phyloP scores from a whole-genome alignment of 2,888 invertebrate genomes.

The Acrobasis consociella region DNA sequence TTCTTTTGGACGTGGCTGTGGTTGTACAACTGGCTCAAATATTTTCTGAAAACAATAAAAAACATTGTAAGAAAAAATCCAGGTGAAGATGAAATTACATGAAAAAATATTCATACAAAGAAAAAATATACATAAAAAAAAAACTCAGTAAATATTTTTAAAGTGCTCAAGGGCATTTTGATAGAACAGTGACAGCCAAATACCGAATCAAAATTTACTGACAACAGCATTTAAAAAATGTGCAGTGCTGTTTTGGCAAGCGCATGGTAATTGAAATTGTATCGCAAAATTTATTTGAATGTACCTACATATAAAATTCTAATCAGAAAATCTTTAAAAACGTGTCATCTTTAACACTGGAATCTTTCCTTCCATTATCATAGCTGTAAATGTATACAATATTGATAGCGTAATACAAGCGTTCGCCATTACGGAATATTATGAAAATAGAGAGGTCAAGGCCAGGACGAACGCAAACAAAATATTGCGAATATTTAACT shows the following conservation, averaged over 20 bases:
- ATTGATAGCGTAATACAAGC: constrained; percentile 70
- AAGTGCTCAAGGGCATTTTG: neutral
- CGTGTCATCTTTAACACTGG: constrained; percentile 33
- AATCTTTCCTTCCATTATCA: constrained; percentile 66
- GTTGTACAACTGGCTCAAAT: constrained; percentile 71
- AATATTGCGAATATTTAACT: constrained; percentile 36
- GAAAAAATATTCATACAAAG: neutral
- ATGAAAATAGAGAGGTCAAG: constrained; percentile 83
- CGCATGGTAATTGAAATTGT: constrained; percentile 12
- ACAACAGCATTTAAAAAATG: constrained; percentile 21
- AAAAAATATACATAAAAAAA: too few species aligned
- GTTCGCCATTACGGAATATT: constrained; percentile 82
- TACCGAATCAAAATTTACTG: constrained; percentile 9
- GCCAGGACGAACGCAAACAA: constrained; percentile 79
- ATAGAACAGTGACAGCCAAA: constrained; percentile 2
- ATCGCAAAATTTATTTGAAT: constrained; percentile 16
- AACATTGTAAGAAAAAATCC: neutral
- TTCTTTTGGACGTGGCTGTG: constrained; percentile 72
- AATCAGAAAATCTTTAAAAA: constrained; percentile 13
- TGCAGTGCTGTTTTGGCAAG: constrained; percentile 19
- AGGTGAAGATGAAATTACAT: neutral
- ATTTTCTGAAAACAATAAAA: constrained; percentile 62
- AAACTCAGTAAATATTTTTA: constrained; percentile 2
- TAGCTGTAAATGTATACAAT: constrained; percentile 63
- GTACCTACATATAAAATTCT: neutral